phyloP scores from a whole-genome alignment of 2,113 vertebrate species.

The Amazona guildingii region DNA sequence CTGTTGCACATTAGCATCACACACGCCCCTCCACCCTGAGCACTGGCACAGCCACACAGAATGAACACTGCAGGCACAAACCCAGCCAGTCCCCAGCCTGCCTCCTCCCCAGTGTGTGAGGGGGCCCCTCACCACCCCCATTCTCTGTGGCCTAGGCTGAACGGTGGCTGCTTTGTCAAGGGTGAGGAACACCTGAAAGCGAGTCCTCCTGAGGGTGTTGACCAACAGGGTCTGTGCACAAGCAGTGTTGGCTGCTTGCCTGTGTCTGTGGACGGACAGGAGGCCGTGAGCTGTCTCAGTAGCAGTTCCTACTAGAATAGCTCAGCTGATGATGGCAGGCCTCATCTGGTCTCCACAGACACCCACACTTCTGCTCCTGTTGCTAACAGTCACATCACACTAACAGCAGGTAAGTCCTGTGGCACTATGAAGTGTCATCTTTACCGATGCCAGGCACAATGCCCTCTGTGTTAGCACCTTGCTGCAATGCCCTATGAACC shows the following conservation, averaged over 20 bases:
- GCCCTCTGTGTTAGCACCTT: background rate
- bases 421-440: background rate
- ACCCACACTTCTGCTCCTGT: background rate
- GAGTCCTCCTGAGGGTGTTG: background rate
- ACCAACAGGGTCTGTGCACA: background rate
- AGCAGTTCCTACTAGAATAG: background rate
- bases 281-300: background rate
- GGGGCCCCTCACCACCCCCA: background rate
- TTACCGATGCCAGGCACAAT: background rate
- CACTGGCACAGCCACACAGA: background rate
- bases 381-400: background rate
- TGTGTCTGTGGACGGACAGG: background rate
- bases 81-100: background rate
- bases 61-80: background rate
- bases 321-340: background rate
- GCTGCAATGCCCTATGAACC: background rate
- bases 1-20: conserved; percentile 30
- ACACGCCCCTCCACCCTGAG: conserved; percentile 34
- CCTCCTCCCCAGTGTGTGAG: background rate
- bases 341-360: background rate
- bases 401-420: background rate
- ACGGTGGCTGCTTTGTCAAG: background rate
- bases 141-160: background rate
- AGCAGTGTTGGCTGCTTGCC: background rate
- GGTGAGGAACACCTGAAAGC: background rate